These are phyloP conservation scores for Micoletzkya japonica DNA, from an alignment of 2,888 invertebrate species.

Conservation along the genomic window DNA sequence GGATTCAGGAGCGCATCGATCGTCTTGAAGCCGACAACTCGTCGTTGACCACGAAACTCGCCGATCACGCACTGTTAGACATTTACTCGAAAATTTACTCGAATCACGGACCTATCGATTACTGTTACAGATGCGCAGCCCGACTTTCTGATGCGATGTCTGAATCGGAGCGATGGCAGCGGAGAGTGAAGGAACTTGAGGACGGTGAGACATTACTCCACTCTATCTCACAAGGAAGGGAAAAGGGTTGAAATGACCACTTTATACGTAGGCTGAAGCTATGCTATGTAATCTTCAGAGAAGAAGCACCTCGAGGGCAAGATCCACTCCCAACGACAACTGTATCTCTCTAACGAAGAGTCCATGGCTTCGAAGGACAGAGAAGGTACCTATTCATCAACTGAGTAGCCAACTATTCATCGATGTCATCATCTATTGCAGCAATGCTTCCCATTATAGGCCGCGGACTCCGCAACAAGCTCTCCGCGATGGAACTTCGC, in stretches of 20 bases:
- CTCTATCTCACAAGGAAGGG: neutral
- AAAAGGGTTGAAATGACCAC: neutral
- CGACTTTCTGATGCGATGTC: neutral
- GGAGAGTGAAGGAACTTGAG: slow-evolving; percentile 24
- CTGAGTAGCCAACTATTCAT: neutral
- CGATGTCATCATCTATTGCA: neutral
- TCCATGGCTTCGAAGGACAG: slow-evolving; percentile 30
- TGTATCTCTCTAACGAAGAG: slow-evolving; percentile 48
- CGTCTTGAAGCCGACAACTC: slow-evolving; percentile 24
- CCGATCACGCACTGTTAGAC: slow-evolving; percentile 17
- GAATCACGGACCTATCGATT: neutral
- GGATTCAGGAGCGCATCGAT: slow-evolving; percentile 24
- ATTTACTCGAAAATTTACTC: neutral
- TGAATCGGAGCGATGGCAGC: slow-evolving; percentile 10
- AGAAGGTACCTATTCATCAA: slow-evolving; percentile 4
- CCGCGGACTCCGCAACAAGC: slow-evolving; percentile 24
- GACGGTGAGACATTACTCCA: slow-evolving; percentile 21
- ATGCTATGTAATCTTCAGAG: slow-evolving; percentile 23
- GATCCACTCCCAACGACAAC: slow-evolving; percentile 41
- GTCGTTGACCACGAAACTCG: slow-evolving; percentile 4
- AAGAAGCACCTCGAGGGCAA: slow-evolving; percentile 38
- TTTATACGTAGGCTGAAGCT: neutral
- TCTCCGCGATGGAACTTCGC: slow-evolving; percentile 42
- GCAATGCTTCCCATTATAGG: neutral
- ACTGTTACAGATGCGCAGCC: slow-evolving; percentile 10